phyloP scores from a whole-genome alignment of 1,140 invertebrate genomes.

The Liolophura sinensis region DNA sequence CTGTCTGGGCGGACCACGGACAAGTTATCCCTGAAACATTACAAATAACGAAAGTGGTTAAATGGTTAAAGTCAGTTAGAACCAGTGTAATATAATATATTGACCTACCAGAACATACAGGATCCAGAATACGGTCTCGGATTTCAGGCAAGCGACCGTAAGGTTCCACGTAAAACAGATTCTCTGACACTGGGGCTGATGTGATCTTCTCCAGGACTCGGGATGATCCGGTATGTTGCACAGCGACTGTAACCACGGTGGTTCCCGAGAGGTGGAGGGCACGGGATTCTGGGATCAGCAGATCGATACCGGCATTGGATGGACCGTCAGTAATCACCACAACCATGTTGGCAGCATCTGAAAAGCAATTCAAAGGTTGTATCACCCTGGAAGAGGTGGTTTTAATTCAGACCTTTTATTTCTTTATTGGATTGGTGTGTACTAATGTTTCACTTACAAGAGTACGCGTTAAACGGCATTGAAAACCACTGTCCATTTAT shows the following conservation, averaged over 20 bases:
- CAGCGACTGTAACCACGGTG: constrained; percentile 45
- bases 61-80: too few species aligned
- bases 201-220: constrained; percentile 40
- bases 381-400: too few species aligned
- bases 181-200: constrained; percentile 37
- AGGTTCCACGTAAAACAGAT: constrained; percentile 38
- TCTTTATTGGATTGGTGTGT: too few species aligned
- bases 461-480: too few species aligned
- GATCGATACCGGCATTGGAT: constrained; percentile 39
- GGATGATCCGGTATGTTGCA: constrained; percentile 25
- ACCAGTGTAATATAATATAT: background rate
- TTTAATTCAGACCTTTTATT: too few species aligned
- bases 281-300: constrained; percentile 41
- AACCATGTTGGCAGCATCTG: constrained; percentile 43
- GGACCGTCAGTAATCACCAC: constrained; percentile 50
- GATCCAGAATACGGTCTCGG: constrained; percentile 32
- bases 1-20: too few species aligned
- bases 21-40: too few species aligned
- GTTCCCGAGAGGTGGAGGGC: constrained; percentile 34
- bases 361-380: too few species aligned
- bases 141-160: constrained; percentile 35
- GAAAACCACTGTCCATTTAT: too few species aligned
- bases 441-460: too few species aligned
- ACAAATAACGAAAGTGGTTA: too few species aligned
- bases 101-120: constrained; percentile 40